Base-by-base conservation (phyloP, 2,888 invertebrate species). In the Drosophila affinis region DNA sequence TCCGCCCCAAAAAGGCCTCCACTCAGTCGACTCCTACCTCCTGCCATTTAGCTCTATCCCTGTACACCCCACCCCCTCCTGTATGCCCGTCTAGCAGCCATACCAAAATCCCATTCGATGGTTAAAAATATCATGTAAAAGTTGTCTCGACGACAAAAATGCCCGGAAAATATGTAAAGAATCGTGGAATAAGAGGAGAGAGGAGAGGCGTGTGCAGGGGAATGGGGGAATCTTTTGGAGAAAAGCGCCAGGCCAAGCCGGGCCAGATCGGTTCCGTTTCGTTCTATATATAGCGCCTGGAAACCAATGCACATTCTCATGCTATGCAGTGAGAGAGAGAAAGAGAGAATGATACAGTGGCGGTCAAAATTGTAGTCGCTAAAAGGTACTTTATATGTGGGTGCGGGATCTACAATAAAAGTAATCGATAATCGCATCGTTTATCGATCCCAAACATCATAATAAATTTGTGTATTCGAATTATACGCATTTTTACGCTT, bases 41-140 rank as follows among this genome's bases (percentile, higher is more conserved):
- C 27, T 34, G 10, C 34, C 54, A 34, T 17, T 21, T 34, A 51
- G 34, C 56, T 12, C 44, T 58, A 10, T 48, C 39, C 24, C 2
- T 32, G 21, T 21, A 34, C 44, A 18, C 46, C 45, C 61, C 52
- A 49, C n/a, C 53, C 10, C 17, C 18, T 17, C 12, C 34, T 24
- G 27, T 7, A 27, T 9, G 9, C 27, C 27, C 27, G 9, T 27
- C 24, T 14, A 60, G 34, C n/a, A 62, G 12, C 62, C 48, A 61
- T 44, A 18, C 21, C 18, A 10, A 53, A 69, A 48, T 60, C 39
- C 44, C 52, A 63, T 45, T 51, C 32, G 62, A 9, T 44, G 60
- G 72, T 79, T 82, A 82, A 85, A 79, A 81, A 81, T 68, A 62
- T 48, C 47, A 39, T 46, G 47, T 39, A 55, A 74, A 39, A 77